A percentile compares a stretch with the other conserved stretches of the same genome.
These are phyloP conservation scores for Ditylenchus dipsaci DNA, from an alignment of 1,140 invertebrate species.

Conservation along the genomic window DNA sequence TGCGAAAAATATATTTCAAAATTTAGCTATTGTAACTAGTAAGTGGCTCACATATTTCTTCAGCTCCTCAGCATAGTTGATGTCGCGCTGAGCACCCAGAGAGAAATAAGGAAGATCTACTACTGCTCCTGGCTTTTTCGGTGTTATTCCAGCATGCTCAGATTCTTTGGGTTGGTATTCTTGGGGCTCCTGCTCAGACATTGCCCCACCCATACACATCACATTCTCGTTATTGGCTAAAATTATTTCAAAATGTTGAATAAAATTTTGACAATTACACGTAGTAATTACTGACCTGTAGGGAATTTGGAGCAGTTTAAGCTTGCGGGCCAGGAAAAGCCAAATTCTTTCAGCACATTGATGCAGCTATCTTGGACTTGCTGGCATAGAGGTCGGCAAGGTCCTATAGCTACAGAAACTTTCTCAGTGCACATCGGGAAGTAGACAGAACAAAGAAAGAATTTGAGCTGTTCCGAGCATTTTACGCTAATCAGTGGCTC, in stretches of 20 bases:
- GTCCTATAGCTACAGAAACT: constrained; percentile 59
- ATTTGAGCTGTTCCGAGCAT: constrained; percentile 32
- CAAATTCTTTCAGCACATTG: constrained; percentile 58
- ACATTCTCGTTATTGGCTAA: constrained; percentile 26
- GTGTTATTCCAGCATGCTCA: background rate
- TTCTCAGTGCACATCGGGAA: constrained; percentile 60
- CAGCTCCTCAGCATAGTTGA: constrained; percentile 11
- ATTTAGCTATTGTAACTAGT: background rate
- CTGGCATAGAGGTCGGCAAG: constrained; percentile 60
- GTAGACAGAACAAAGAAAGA: constrained; percentile 55
- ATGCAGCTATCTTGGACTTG: constrained; percentile 59
- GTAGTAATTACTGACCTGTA: no score
- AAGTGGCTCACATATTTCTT: background rate
- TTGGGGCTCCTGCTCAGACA: constrained; percentile 60
- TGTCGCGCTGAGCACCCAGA: constrained; percentile 1
- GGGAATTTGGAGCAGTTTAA: constrained; percentile 60
- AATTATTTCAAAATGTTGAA: no score
- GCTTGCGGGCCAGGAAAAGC: constrained; percentile 59
- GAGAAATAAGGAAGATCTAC: background rate
- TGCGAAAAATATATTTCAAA: constrained; percentile 2
- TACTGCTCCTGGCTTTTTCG: background rate
- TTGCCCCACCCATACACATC: constrained; percentile 54
- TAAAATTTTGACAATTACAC: no score
- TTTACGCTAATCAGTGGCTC: constrained; percentile 25
- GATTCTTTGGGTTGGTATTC: background rate